Percentiles rank a stretch among this genome's conserved stretches.
Evolutionary conservation across 2,888 invertebrate species (phyloP).

Genomic region (Noctua janthe): DNA sequence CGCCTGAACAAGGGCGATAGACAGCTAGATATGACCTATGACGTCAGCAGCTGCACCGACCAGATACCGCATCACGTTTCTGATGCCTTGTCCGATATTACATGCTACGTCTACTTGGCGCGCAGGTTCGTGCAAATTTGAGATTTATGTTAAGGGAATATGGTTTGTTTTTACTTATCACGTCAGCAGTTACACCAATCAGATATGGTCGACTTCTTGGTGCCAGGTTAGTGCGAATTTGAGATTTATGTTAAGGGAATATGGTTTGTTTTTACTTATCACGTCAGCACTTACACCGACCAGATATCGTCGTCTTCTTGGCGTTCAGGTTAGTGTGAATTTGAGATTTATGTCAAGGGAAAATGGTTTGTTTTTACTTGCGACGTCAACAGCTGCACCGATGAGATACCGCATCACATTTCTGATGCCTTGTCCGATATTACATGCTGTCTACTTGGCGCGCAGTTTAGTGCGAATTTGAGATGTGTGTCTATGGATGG

Average conservation of each 20-base stretch:
- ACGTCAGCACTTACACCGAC: slow-evolving; percentile 85
- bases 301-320: slow-evolving; percentile 92
- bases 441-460: too few species aligned
- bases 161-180: slow-evolving; percentile 92
- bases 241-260: background rate
- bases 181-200: slow-evolving; percentile 83
- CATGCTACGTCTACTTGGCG: slow-evolving; percentile 99
- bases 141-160: background rate
- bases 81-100: slow-evolving; percentile 98
- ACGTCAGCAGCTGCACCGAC: slow-evolving; percentile 86
- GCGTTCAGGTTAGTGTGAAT: slow-evolving; percentile 61
- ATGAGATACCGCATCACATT: slow-evolving; percentile 96
- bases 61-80: slow-evolving; percentile 98
- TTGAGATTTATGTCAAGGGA: background rate
- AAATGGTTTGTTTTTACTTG: slow-evolving; percentile 90
- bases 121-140: slow-evolving; percentile 87
- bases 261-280: slow-evolving; percentile 91
- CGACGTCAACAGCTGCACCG: slow-evolving; percentile 88
- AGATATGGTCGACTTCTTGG: slow-evolving; percentile 92
- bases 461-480: too few species aligned
- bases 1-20: slow-evolving; percentile 98
- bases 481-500: too few species aligned
- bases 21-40: slow-evolving; percentile 98
- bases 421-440: too few species aligned
- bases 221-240: slow-evolving; percentile 61